phyloP scores from a whole-genome alignment of 1,140 invertebrate species.

The Venturia canescens region DNA sequence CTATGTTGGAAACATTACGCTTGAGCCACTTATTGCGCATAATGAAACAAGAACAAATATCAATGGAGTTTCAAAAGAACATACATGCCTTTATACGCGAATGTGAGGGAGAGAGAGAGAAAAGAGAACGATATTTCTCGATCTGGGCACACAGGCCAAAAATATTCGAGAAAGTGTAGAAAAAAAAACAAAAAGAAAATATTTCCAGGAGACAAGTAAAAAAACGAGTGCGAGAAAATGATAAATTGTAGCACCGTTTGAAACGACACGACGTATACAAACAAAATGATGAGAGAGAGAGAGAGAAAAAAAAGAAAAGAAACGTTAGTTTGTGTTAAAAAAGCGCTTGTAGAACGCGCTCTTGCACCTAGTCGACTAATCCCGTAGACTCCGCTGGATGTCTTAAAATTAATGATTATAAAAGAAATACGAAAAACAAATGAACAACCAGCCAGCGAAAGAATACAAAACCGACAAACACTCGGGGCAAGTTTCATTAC shows the following conservation, averaged over 20 bases:
- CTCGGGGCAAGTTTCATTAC: slow-evolving; percentile 58
- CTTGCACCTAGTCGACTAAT: slow-evolving; percentile 69
- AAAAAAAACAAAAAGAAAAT: slow-evolving; percentile 24
- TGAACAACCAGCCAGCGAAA: slow-evolving; percentile 56
- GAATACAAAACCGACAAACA: slow-evolving; percentile 18
- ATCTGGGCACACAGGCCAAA: no score
- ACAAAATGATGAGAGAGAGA: slow-evolving; percentile 35
- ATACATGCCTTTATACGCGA: slow-evolving; percentile 52
- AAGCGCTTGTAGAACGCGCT: slow-evolving; percentile 71
- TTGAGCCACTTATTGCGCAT: slow-evolving; percentile 52
- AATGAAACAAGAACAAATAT: no score
- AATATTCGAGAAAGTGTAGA: slow-evolving; percentile 21
- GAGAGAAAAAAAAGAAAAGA: slow-evolving; percentile 52
- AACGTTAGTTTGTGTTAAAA: slow-evolving; percentile 59
- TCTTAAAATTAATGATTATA: slow-evolving; percentile 63
- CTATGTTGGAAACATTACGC: slow-evolving; percentile 14
- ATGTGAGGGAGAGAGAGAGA: slow-evolving; percentile 22
- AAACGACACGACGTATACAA: slow-evolving; percentile 36
- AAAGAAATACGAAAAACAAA: slow-evolving; percentile 30
- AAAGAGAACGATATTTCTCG: no score
- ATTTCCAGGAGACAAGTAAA: slow-evolving; percentile 16
- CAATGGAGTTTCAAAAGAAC: slow-evolving; percentile 39
- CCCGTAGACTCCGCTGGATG: slow-evolving; percentile 70
- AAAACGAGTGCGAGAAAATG: not conserved
- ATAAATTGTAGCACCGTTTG: slow-evolving; percentile 26